Conservation (phyloP, 2,888 invertebrate genomes). For the Laothoe populi region DNA sequence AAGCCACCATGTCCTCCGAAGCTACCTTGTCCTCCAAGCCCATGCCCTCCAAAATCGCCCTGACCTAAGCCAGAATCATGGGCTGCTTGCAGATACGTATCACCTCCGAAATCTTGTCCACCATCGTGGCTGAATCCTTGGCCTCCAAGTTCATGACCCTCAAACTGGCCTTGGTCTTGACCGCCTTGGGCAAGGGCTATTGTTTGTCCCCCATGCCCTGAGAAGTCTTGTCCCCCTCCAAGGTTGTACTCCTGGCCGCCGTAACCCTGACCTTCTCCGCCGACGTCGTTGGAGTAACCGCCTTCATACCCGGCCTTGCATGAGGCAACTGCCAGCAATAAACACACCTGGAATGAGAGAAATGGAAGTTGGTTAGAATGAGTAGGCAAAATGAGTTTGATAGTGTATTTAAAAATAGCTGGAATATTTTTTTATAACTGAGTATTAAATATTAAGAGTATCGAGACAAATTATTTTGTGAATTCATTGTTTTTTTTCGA, state of each 20-base stretch:
- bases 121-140: slow-evolving; percentile 37
- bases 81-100: slow-evolving; percentile 73
- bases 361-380: slow-evolving; percentile 24
- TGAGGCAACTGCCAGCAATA: slow-evolving; percentile 74
- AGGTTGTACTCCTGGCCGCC: slow-evolving; percentile 50
- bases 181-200: slow-evolving; percentile 38
- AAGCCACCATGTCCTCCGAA: slow-evolving; percentile 62
- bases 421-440: too few relatives aligned
- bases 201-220: slow-evolving; percentile 41
- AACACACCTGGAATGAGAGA: slow-evolving; percentile 67
- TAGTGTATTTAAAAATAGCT: not conserved
- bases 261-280: slow-evolving; percentile 52
- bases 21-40: slow-evolving; percentile 38
- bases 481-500: too few relatives aligned
- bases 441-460: too few relatives aligned
- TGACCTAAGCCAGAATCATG: slow-evolving; percentile 59
- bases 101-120: slow-evolving; percentile 55
- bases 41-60: slow-evolving; percentile 42
- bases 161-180: slow-evolving; percentile 41
- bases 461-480: too few relatives aligned
- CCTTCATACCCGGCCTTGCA: slow-evolving; percentile 69
- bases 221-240: slow-evolving; percentile 45
- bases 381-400: not conserved
- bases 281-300: slow-evolving; percentile 54
- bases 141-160: slow-evolving; percentile 47